Evolutionary conservation across 1,140 invertebrate species (phyloP), one percentile per base, ranked within the genome.

Genomic region (Heterodera carotae): DNA sequence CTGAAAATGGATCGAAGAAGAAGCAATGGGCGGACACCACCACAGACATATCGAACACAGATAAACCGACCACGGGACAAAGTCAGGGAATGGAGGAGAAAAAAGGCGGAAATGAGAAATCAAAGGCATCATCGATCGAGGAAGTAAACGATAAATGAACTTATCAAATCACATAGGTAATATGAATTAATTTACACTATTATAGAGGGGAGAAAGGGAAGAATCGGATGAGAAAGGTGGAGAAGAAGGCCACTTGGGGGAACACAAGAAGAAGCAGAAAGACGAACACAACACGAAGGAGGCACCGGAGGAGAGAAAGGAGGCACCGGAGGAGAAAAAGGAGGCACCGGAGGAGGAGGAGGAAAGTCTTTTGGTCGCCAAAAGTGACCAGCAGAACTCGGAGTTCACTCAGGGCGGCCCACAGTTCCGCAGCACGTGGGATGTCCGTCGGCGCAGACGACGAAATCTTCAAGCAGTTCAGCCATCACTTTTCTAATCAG

Each of bases 401-500:
- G 62, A 31, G 62, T 66, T 66, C 62, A 66, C n/a, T 10, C 62
- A 66, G 62, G 62, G 62, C 62, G 62, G 62, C 27, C 62, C 27
- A 27, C 62, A 66, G 22, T 66, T 31, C 33, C 62, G 62, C 62
- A 66, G 62, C 62, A 66, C 33, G 29, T 66, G 62, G 62, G 62
- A 66, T 7, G 62, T 15, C 6, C 29, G 33, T 12, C 12, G 33
- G 29, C 62, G 29, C 8, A 27, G 33, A 34, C n/a, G 62, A 34
- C n/a, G 62, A 12, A 29, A 66, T 25, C n/a, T 62, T 62, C n/a
- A n/a, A n/a, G n/a, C 2, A 22, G 60, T 31, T 31, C n/a, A 7
- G n/a, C 60, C 60, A 15, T 22, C 60, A 31, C 8, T 22, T 8
- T 25, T 8, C 60, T 31, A 29, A 66, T 31, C 60, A 7, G 2